phyloP scores from a whole-genome alignment of 2,888 invertebrate species.

The Cybosia mesomella region DNA sequence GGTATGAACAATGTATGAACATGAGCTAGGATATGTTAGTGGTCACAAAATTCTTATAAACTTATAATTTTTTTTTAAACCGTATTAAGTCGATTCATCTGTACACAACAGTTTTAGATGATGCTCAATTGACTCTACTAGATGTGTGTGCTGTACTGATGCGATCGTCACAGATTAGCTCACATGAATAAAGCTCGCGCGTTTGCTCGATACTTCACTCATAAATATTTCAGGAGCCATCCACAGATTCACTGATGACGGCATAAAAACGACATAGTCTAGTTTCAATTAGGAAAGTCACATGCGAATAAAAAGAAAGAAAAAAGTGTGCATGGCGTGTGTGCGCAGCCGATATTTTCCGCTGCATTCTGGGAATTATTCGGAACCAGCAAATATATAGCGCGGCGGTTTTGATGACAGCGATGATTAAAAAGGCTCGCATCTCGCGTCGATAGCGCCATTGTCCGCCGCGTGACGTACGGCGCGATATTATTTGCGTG shows the following conservation, averaged over 20 bases:
- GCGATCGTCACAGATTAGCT: too few species aligned
- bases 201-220: too few species aligned
- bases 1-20: too few species aligned
- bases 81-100: too few species aligned
- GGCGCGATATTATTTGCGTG: conserved; percentile 44
- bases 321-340: background rate
- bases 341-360: conserved; percentile 10
- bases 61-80: too few species aligned
- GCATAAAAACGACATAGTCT: background rate
- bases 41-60: too few species aligned
- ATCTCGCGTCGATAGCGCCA: conserved; percentile 28
- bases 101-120: too few species aligned
- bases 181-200: too few species aligned
- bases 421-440: conserved; percentile 36
- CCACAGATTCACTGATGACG: background rate
- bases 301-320: conserved; percentile 10
- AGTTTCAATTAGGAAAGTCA: conserved; percentile 18
- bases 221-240: too few species aligned
- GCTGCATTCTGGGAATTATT: conserved; percentile 19
- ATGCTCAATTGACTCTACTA: too few species aligned
- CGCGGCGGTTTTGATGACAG: conserved; percentile 19
- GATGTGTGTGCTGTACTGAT: too few species aligned
- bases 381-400: background rate
- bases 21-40: too few species aligned
- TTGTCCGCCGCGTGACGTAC: conserved; percentile 42